These are phyloP conservation scores for Heliconius eleuchia DNA, from an alignment of 1,140 invertebrate species.

Conservation along the genomic window DNA sequence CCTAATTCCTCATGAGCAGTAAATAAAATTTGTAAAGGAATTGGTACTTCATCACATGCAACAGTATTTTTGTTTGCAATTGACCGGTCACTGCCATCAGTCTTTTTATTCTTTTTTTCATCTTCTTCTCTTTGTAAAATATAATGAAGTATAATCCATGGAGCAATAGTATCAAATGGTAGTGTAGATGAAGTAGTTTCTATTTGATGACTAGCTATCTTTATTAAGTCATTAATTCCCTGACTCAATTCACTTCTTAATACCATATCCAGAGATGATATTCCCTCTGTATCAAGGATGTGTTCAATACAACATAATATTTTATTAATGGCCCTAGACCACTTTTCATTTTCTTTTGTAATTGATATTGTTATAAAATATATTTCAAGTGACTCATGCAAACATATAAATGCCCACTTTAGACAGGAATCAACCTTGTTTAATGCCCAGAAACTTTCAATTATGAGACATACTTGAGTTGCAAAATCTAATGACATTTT, in stretches of 20 bases:
- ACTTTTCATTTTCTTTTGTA: slow-evolving; percentile 82
- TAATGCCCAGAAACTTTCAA: slow-evolving; percentile 87
- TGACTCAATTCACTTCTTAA: slow-evolving; percentile 82
- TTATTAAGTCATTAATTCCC: slow-evolving; percentile 88
- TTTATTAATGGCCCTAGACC: slow-evolving; percentile 85
- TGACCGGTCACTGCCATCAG: slow-evolving; percentile 57
- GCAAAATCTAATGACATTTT: slow-evolving; percentile 80
- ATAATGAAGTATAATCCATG: slow-evolving; percentile 92
- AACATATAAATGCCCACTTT: slow-evolving; percentile 87
- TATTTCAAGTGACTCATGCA: slow-evolving; percentile 84
- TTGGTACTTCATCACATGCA: slow-evolving; percentile 84
- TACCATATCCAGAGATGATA: slow-evolving; percentile 79
- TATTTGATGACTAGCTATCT: slow-evolving; percentile 88
- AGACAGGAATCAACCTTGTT: slow-evolving; percentile 85
- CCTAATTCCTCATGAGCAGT: slow-evolving; percentile 93
- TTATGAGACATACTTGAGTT: slow-evolving; percentile 83
- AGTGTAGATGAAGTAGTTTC: slow-evolving; percentile 85
- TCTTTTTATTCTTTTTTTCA: slow-evolving; percentile 37
- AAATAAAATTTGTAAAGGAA: slow-evolving; percentile 90
- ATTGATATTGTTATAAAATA: slow-evolving; percentile 80
- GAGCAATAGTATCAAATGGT: slow-evolving; percentile 86
- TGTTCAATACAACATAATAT: slow-evolving; percentile 86
- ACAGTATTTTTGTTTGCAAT: slow-evolving; percentile 76
- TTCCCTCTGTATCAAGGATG: slow-evolving; percentile 83
- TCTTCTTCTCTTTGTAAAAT: slow-evolving; percentile 86